These are phyloP conservation scores for Drosophila triauraria DNA, from an alignment of 1,140 invertebrate species.

Conservation along the genomic window DNA sequence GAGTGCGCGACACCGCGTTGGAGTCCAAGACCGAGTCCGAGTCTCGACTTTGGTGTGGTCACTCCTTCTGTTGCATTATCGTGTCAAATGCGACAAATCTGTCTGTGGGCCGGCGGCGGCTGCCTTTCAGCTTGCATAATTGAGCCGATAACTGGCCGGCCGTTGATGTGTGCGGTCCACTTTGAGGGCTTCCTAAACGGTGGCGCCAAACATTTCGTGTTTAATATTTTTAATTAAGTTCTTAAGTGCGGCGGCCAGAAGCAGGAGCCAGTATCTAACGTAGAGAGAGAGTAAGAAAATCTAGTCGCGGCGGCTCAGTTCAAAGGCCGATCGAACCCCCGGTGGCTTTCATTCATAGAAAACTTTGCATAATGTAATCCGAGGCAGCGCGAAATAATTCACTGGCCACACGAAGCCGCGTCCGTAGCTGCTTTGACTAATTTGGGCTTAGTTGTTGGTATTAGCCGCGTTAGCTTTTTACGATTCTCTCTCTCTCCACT, in stretches of 20 bases:
- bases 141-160: slow-evolving; percentile 65
- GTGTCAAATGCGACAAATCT: slow-evolving; percentile 82
- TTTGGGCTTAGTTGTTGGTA: slow-evolving; percentile 57
- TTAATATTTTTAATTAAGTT: slow-evolving; percentile 82
- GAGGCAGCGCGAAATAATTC: slow-evolving; percentile 70
- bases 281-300: neutral
- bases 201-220: slow-evolving; percentile 70
- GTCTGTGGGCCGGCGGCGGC: slow-evolving; percentile 65
- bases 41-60: slow-evolving; percentile 50
- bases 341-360: slow-evolving; percentile 73
- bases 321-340: slow-evolving; percentile 12
- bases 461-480: slow-evolving; percentile 17
- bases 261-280: neutral
- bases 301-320: slow-evolving; percentile 17
- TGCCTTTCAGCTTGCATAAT: slow-evolving; percentile 76
- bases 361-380: slow-evolving; percentile 59
- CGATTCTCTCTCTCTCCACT: slow-evolving; percentile 12
- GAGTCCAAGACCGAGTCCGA: slow-evolving; percentile 6
- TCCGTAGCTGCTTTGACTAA: slow-evolving; percentile 66
- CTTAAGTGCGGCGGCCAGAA: slow-evolving; percentile 53
- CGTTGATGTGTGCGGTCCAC: slow-evolving; percentile 66
- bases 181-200: slow-evolving; percentile 60
- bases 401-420: slow-evolving; percentile 52
- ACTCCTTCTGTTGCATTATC: slow-evolving; percentile 72
- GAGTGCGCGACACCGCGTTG: neutral